A percentile compares a stretch with the other conserved stretches of the same genome.
phyloP scores from a whole-genome alignment of 2,888 invertebrate genomes.

The Lasioglossum vierecki region DNA sequence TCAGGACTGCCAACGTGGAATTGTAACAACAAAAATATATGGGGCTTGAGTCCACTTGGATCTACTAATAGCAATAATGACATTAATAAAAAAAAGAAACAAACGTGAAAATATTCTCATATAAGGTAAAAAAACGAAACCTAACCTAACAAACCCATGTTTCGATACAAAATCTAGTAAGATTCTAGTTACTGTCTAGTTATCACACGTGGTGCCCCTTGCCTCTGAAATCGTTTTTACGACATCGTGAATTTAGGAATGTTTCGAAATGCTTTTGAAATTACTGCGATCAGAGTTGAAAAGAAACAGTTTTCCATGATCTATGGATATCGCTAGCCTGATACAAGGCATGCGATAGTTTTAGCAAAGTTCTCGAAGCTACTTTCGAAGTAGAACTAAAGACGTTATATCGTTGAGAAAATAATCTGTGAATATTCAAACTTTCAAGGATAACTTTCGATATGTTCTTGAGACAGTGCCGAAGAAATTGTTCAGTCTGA shows the following conservation, averaged over 20 bases:
- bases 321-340: slow-evolving; percentile 34
- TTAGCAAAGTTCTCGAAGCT: slow-evolving; percentile 20
- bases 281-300: slow-evolving; percentile 4
- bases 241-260: slow-evolving; percentile 34
- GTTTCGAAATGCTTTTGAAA: slow-evolving; percentile 9
- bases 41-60: too few species aligned
- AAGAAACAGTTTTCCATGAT: slow-evolving; percentile 25
- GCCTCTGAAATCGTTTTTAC: slow-evolving; percentile 29
- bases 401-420: slow-evolving; percentile 8
- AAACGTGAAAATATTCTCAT: too few species aligned
- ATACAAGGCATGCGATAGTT: slow-evolving; percentile 39
- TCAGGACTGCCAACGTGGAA: too few species aligned
- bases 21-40: too few species aligned
- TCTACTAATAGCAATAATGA: too few species aligned
- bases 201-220: too few species aligned
- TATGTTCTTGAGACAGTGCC: slow-evolving; percentile 10
- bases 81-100: too few species aligned
- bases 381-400: slow-evolving; percentile 25
- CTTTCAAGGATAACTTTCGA: not conserved
- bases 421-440: slow-evolving; percentile 19
- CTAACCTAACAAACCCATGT: too few species aligned
- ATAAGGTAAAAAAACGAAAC: too few species aligned
- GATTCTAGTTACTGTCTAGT: too few species aligned
- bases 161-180: too few species aligned
- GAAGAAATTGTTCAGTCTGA: slow-evolving; percentile 29